Percentiles rank a stretch among this genome's conserved stretches.
Evolutionary conservation across 2,888 invertebrate genomes (phyloP).

Genomic region (Marronus borbonicus): DNA sequence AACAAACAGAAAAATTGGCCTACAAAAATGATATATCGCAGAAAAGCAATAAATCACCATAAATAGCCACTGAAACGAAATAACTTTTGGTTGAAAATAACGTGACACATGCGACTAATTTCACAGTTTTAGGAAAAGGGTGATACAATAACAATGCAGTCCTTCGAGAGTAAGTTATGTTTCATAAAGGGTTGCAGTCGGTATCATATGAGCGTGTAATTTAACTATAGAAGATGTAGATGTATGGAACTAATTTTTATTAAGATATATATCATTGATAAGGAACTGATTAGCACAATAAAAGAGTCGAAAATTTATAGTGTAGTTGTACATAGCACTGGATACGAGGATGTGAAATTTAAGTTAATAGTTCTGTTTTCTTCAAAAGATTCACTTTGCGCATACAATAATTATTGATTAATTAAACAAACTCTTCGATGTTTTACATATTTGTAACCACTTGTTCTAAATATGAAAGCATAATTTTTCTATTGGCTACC

Average conservation of each 20-base stretch:
- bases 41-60: conserved; percentile 24
- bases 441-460: too few species aligned
- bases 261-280: conserved; percentile 29
- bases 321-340: not conserved
- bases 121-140: conserved; percentile 47
- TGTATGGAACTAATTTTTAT: conserved; percentile 40
- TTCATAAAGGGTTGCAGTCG: conserved; percentile 37
- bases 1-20: too few species aligned
- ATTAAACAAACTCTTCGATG: too few species aligned
- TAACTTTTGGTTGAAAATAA: conserved; percentile 34
- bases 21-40: too few species aligned
- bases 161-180: conserved; percentile 39
- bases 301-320: not conserved
- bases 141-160: conserved; percentile 42
- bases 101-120: conserved; percentile 46
- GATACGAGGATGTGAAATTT: too few species aligned
- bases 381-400: too few species aligned
- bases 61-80: conserved; percentile 44
- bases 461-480: too few species aligned
- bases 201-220: conserved; percentile 33
- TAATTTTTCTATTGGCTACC: too few species aligned
- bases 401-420: too few species aligned
- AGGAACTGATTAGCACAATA: conserved; percentile 19
- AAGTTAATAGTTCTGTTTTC: too few species aligned
- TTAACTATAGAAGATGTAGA: conserved; percentile 22